Evolutionary conservation across 2,888 invertebrate species (phyloP), one percentile per base, ranked within the genome.

Genomic region (Mimachlamys varia): DNA sequence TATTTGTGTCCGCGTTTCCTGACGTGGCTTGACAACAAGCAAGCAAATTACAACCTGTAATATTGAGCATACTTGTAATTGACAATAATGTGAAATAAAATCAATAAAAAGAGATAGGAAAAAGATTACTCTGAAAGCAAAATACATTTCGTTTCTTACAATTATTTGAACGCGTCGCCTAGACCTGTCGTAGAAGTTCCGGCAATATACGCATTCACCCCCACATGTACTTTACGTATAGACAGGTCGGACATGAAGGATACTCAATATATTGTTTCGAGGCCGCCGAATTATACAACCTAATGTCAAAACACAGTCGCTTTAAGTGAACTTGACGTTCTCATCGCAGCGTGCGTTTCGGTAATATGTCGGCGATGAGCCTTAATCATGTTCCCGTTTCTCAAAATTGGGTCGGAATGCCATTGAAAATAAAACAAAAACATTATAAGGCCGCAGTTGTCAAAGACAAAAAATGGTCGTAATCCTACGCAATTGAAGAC

Each of bases 61-160:
- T 76, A 33, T 76, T 12, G 12, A 33, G 33, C 76, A 33, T 76
- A 33, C 33, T 76, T 27, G 12, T 76, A 76, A 76, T 76, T 76
- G 76, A 76, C 76, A 76, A 76, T 76, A 27, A 76, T 76, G 76
- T 76, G 76, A 76, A 76, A 76, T 33, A 76, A 76, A 76, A 76
- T 76, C 76, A 76, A 76, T 76, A 76, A 27, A 58, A 53, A 62
- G 62, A 10, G 27, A 76, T 27, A 33, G 17, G 3, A 33, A 76
- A 76, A 33, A 76, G 33, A 76, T 76, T 76, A 33, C 7, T 76
- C 76, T 12, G 76, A 33, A 76, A 27, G 12, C 12, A 76, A 17
- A 76, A 76, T n/a, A 17, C 76, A 76, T 76, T 76, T 76, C 27
- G 27, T 76, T 76, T 27, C 17, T 27, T 76, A 76, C 33, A 27